These are phyloP conservation scores for Drosophila sturtevanti DNA, from an alignment of 1,140 invertebrate species.

Conservation along the genomic window DNA sequence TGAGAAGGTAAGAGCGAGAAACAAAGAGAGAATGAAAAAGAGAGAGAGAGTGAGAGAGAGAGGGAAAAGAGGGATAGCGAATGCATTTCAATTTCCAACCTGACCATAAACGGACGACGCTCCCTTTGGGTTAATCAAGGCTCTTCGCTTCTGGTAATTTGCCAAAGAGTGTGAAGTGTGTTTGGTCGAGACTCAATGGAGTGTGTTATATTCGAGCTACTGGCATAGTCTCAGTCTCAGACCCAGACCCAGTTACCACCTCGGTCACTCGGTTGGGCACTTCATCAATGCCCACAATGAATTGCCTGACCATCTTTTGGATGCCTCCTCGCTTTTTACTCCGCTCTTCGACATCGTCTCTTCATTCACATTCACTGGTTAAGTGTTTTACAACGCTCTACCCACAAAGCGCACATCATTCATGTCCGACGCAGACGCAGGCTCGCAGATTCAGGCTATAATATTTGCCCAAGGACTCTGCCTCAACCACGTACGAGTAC, in stretches of 20 bases:
- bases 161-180: conserved; percentile 73
- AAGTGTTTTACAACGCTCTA: conserved; percentile 77
- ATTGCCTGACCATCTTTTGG: conserved; percentile 2
- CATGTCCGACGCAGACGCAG: conserved; percentile 62
- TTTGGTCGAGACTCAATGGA: conserved; percentile 71
- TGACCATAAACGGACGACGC: conserved; percentile 37
- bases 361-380: conserved; percentile 39
- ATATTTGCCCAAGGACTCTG: conserved; percentile 71
- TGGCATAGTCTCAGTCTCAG: conserved; percentile 23
- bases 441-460: conserved; percentile 41
- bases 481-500: conserved; percentile 22
- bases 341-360: conserved; percentile 17
- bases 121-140: conserved; percentile 70
- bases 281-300: conserved; percentile 44
- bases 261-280: conserved; percentile 32
- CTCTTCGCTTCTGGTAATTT: conserved; percentile 71
- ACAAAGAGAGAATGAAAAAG: neutral
- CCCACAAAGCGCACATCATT: conserved; percentile 74
- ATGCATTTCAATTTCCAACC: conserved; percentile 72
- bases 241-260: neutral
- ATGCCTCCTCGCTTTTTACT: neutral
- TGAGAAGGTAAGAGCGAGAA: too few species aligned
- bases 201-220: conserved; percentile 62
- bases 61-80: conserved; percentile 7
- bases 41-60: neutral